These are phyloP conservation scores for Alosa alosa DNA, from an alignment of 2,113 vertebrate genomes.

Conservation along the genomic window DNA sequence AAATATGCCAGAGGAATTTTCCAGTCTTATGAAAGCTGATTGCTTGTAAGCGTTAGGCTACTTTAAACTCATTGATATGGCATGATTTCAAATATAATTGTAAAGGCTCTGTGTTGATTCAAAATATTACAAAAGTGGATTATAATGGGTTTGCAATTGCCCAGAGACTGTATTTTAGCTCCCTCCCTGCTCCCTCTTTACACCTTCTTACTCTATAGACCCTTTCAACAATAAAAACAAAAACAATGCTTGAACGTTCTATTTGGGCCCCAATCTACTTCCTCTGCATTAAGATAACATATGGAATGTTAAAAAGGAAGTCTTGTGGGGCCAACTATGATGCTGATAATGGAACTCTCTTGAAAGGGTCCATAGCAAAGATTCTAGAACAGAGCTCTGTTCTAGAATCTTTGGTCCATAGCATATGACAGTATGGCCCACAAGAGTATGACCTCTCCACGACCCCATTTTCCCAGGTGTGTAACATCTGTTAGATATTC, in stretches of 20 bases:
- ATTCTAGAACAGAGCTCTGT: too few species aligned
- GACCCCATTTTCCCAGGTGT: slow-evolving; percentile 38
- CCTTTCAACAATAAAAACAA: too few species aligned
- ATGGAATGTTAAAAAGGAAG: too few species aligned
- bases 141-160: background rate
- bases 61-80: background rate
- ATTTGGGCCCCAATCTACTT: too few species aligned
- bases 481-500: slow-evolving; percentile 62
- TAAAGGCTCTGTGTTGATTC: background rate
- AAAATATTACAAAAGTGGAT: background rate
- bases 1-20: background rate
- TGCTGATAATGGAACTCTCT: too few species aligned
- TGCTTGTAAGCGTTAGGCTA: background rate
- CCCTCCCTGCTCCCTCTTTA: background rate
- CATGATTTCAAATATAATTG: background rate
- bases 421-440: background rate
- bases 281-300: too few species aligned
- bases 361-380: too few species aligned
- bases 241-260: too few species aligned
- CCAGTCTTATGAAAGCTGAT: background rate
- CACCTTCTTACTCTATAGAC: background rate
- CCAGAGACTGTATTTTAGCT: background rate
- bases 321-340: too few species aligned
- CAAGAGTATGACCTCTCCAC: background rate
- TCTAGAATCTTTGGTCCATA: too few species aligned